Percentiles rank a stretch among this genome's conserved stretches.
Evolutionary conservation across 2,797 vertebrate genomes (phyloP).

Genomic region (Thripadectes ignobilis): DNA sequence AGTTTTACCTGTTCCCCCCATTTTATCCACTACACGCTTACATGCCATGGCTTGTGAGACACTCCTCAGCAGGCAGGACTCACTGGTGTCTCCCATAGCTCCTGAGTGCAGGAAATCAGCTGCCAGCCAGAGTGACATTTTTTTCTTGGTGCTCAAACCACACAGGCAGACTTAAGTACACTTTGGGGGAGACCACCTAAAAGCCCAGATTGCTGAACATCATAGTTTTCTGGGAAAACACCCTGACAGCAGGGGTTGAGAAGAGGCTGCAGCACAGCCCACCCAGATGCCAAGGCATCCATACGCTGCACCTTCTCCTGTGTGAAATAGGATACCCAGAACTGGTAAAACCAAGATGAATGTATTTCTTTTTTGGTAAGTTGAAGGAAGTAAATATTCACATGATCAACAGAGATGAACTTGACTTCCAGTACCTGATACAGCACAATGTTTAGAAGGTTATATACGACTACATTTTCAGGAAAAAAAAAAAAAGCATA

Average conservation of each 20-base stretch:
- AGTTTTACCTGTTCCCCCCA: background rate
- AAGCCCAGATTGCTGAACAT: background rate
- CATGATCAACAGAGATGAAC: background rate
- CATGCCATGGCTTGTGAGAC: background rate
- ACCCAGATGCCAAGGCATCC: background rate
- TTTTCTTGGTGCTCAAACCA: background rate
- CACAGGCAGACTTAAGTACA: background rate
- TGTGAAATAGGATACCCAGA: background rate
- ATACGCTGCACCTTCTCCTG: background rate
- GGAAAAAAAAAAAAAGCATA: rapidly evolving
- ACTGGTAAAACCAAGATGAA: background rate
- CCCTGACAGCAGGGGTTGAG: background rate
- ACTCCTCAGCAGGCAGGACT: background rate
- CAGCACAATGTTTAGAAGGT: background rate
- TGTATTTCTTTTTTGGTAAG: background rate
- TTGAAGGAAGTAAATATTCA: background rate
- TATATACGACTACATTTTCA: background rate
- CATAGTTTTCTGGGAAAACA: background rate
- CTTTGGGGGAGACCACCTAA: background rate
- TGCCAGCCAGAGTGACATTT: background rate
- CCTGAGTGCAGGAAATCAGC: background rate
- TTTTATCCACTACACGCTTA: background rate
- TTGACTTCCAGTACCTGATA: background rate
- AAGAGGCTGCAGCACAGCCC: background rate
- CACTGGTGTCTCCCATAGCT: background rate